Evolutionary conservation across 1,140 invertebrate species (phyloP), one percentile per base, ranked within the genome.

Genomic region (Drosophila ananassae): DNA sequence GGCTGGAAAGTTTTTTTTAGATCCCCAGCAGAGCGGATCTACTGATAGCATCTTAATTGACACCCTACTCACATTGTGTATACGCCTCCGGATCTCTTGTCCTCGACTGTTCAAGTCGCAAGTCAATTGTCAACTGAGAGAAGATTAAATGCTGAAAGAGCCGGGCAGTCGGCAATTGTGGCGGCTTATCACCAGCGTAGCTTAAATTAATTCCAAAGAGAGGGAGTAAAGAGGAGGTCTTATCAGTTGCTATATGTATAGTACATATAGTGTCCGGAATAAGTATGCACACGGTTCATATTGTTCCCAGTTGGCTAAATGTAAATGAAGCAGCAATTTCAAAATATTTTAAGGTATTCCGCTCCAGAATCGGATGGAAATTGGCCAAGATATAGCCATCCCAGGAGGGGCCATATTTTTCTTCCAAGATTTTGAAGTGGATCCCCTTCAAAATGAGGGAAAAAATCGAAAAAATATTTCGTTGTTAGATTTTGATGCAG

Each of bases 51-150:
- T 76, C 73, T 34, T 39, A 22, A 30, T 44, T 25, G 5, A 44
- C 5, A 9, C n/a, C 24, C 34, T 39, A 76, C 73, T 76, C 51
- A 64, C 62, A 25, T 64, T 21, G 24, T 63, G 34, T 37, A 37
- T 37, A 28, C 44, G 37, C 22, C 52, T n/a, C 41, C 44, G 32
- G 52, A 50, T 53, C 37, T n/a, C 17, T 53, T 32, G 47, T 53
- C 39, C 62, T 34, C 68, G 58, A 57, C 69, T 66, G 60, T 3
- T 53, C 41, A 30, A 56, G 71, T 55, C 55, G 51, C 73, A 28
- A 67, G 72, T 76, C 73, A 76, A 76, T 76, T 76, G 67, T 68
- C 73, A 76, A 76, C 73, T 76, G 60, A 76, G 52, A 48, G 13
- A 25, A 32, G 64, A 72, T 71, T 53, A 25, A 61, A 41, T 73